Percentiles rank a stretch among this genome's conserved stretches.
These are phyloP conservation scores for Boulengerochromis microlepis DNA, from an alignment of 2,113 vertebrate genomes.

Conservation along the genomic window DNA sequence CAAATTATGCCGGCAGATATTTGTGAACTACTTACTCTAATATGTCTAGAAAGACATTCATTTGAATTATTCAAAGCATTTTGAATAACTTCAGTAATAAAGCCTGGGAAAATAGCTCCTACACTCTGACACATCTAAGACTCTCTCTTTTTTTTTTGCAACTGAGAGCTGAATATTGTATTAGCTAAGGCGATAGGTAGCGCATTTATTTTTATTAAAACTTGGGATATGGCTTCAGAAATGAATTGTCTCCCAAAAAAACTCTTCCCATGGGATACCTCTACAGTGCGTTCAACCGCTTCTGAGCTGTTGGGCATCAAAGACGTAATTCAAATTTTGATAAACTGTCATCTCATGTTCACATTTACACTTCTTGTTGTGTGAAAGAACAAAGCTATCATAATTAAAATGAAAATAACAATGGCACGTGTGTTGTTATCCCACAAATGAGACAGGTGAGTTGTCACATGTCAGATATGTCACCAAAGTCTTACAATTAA, in stretches of 20 bases:
- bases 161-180: not conserved
- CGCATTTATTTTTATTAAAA: not conserved
- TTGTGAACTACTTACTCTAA: constrained; percentile 4
- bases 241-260: not conserved
- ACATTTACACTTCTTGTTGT: not conserved
- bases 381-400: not conserved
- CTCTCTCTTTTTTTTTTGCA: not conserved
- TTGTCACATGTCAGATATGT: not conserved
- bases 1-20: constrained; percentile 3
- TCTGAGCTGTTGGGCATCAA: not conserved
- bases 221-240: not conserved
- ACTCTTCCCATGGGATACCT: not conserved
- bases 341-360: not conserved
- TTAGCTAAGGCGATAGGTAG: not conserved
- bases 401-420: not conserved
- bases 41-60: constrained; percentile 3
- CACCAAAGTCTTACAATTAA: not conserved
- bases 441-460: not conserved
- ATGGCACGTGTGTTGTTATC: not conserved
- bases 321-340: not conserved
- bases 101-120: not conserved
- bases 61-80: constrained; percentile 30
- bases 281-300: not conserved
- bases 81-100: constrained; percentile 2
- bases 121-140: not conserved